Base-by-base conservation (phyloP, 1,140 invertebrate species). In the Oppia nitens region DNA sequence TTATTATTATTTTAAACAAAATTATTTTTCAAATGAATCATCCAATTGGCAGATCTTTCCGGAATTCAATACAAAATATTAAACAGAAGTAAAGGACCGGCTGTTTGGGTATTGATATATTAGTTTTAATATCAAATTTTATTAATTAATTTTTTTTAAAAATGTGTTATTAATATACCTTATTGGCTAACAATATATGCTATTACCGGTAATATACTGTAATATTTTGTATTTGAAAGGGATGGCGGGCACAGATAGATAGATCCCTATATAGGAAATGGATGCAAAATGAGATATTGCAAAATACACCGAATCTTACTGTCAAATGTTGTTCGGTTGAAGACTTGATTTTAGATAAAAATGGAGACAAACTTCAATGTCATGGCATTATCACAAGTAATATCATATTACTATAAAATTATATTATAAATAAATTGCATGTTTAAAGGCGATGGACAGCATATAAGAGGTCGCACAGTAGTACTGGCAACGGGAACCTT, bases 401-500 rank as follows among this genome's bases (percentile, higher is more conserved):
- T 71, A 69, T 27, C 24, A 40, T 6, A 9, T 17, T 40, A 40
- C 6, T 40, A 40, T n/a, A n/a, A n/a, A n/a, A n/a, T n/a, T 40
- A 40, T 9, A 40, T 6, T 40, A 9, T 6, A 40, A 9, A 9
- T 40, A 40, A 40, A 9, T 40, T 40, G 6, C 17, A 9, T 40
- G 6, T 40, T 40, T 70, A 40, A 72, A 77, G 78, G 72, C 62
- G 72, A 81, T 71, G 83, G 82, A 17, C 73, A 69, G 25, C 69
- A 74, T 66, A 74, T 93, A 52, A 67, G 70, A 26, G 76, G 79
- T 26, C 75, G 80, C 59, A 73, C 81, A 49, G 85, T 93, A 25
- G 77, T 95, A 2, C 78, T 95, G 62, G 92, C 91, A 27, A 92
- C 90, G 0, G 91, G 91, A 17, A 95, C 91, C n/a, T 95, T 95